Percentiles rank a stretch among this genome's conserved stretches.
These are phyloP conservation scores for Laticauda laticaudata DNA, from an alignment of 2,113 vertebrate species.

Conservation along the genomic window DNA sequence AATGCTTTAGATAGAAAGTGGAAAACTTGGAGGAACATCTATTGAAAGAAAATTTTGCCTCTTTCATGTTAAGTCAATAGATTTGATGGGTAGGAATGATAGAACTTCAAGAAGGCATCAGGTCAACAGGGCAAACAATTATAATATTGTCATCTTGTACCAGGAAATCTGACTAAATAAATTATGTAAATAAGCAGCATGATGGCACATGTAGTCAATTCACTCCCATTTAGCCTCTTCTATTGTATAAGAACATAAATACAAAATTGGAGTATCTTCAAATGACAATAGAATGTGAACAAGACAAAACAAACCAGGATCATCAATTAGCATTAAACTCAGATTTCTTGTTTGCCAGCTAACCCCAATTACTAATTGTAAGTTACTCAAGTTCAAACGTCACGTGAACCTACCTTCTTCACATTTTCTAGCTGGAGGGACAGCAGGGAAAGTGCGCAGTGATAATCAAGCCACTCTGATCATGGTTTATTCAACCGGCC, in stretches of 20 bases:
- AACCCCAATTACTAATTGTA: background rate
- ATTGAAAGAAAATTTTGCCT: background rate
- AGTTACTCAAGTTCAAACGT: no score
- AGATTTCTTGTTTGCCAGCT: background rate
- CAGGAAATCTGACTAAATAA: background rate
- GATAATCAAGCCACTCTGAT: background rate
- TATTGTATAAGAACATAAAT: background rate
- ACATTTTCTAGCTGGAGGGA: background rate
- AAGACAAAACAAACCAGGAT: background rate
- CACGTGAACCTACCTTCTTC: background rate
- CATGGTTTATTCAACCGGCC: background rate
- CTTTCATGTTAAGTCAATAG: background rate
- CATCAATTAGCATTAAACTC: background rate
- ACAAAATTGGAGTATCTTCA: background rate
- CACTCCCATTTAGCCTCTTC: background rate
- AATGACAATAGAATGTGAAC: background rate
- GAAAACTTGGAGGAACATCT: background rate
- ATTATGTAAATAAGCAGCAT: background rate
- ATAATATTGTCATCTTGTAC: background rate
- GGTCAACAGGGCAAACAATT: background rate
- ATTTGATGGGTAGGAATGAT: background rate
- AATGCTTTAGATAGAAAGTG: background rate
- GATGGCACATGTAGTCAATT: background rate
- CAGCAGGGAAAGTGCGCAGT: background rate
- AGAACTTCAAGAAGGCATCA: background rate